Base-by-base conservation (phyloP, 2,888 invertebrate genomes). In the Macaria liturata region DNA sequence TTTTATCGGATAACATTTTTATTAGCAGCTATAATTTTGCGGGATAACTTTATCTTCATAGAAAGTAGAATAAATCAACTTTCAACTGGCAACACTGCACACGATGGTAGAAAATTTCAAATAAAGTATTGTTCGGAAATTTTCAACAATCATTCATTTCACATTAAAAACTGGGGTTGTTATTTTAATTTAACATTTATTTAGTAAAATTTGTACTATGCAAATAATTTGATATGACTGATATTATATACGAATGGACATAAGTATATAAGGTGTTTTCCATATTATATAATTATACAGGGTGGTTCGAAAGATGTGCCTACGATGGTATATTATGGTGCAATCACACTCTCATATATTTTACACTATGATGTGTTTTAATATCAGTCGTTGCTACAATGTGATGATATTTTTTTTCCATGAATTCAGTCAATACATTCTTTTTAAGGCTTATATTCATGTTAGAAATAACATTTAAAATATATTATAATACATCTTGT, bases 1-100 rank as follows among this genome's bases (percentile, higher is more conserved):
- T 78, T 74, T 64, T 64, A 59, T 69, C 20, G 45, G 78, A 88
- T 84, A 88, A 88, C 83, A 83, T 74, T 85, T 70, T 71, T 71
- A 68, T 68, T 56, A 47, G 55, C 57, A 66, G 51, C 57, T 34
- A 57, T 54, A 56, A 66, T 63, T 67, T 68, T 66, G 63, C 67
- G 59, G 66, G 68, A 69, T 69, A 68, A 71, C 70, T 72, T 68
- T 59, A 67, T 67, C 69, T 68, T 72, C 68, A 57, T 74, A 71
- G 71, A 50, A 39, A 48, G 50, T 57, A 57, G 51, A 51, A 59
- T 62, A 57, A 39, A 52, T 56, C 48, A 45, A 57, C 49, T 54
- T 57, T 39, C 20, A 59, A 69, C 72, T 72, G 80, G 78, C 74
- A 79, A 78, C 77, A 81, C 75, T 77, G 74, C 74, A 68, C 66